These are phyloP conservation scores for Teleogryllus oceanicus DNA, from an alignment of 2,888 invertebrate species.

Conservation along the genomic window DNA sequence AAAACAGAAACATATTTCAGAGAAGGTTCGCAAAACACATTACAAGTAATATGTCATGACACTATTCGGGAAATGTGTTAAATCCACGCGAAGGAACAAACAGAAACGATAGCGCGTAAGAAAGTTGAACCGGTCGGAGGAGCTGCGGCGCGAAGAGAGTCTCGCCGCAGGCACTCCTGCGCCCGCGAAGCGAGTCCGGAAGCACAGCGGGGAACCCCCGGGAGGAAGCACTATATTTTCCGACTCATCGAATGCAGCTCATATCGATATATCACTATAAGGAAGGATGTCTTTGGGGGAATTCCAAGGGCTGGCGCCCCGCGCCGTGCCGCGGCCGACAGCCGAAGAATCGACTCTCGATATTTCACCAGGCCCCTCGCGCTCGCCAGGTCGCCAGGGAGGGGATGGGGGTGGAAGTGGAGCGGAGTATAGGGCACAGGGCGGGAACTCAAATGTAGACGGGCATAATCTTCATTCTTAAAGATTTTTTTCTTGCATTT, in stretches of 20 bases:
- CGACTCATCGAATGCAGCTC: slow-evolving; percentile 18
- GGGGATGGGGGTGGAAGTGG: background rate
- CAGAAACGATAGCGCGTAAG: background rate
- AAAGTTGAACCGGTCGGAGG: background rate
- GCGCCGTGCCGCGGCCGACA: background rate
- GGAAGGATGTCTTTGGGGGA: slow-evolving; percentile 18
- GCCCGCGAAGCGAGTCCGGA: background rate
- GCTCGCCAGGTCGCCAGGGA: background rate
- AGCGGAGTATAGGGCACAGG: background rate
- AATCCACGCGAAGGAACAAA: too few relatives aligned
- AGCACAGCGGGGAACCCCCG: background rate
- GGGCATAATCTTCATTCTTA: background rate
- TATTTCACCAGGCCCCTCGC: background rate
- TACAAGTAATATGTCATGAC: too few relatives aligned
- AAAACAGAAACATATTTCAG: too few relatives aligned
- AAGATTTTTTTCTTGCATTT: too few relatives aligned
- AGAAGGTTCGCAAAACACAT: too few relatives aligned
- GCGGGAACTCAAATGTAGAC: background rate
- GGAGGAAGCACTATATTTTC: background rate
- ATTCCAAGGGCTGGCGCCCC: background rate
- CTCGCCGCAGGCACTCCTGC: background rate
- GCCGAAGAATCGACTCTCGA: background rate
- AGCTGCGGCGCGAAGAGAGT: background rate
- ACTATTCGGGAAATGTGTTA: too few relatives aligned
- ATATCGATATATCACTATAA: slow-evolving; percentile 18